Evolutionary conservation across 2,797 vertebrate species (phyloP).

Genomic region (Apogon hyalosoma): DNA sequence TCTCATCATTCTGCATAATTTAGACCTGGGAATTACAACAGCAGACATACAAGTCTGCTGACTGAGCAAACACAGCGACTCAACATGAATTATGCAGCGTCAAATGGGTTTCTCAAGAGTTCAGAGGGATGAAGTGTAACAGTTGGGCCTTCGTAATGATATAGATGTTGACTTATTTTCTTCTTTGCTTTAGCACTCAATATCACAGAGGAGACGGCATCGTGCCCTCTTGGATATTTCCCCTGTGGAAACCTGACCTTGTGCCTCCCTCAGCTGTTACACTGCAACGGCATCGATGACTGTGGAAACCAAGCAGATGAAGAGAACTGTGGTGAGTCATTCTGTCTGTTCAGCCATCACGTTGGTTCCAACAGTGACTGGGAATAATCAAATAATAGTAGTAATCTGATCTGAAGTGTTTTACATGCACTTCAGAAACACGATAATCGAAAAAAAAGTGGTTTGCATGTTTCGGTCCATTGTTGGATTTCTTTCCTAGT

Average conservation of each 20-base stretch:
- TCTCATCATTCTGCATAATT: conserved; percentile 20
- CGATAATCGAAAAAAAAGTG: too few species aligned
- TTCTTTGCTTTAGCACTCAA: conserved; percentile 82
- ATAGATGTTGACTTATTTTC: conserved; percentile 23
- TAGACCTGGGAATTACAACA: background rate
- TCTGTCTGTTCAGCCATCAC: background rate
- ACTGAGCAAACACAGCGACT: background rate
- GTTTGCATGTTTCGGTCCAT: too few species aligned
- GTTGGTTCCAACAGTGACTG: too few species aligned
- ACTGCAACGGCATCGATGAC: conserved; percentile 94
- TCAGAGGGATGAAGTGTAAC: background rate
- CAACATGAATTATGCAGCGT: background rate
- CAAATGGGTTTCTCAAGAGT: background rate
- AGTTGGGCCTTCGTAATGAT: background rate
- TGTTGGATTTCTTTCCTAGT: too few species aligned
- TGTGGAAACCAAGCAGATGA: conserved; percentile 94
- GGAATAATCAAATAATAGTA: too few species aligned
- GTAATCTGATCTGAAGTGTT: background rate
- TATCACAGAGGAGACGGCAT: conserved; percentile 74
- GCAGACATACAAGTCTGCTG: background rate
- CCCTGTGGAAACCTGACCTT: conserved; percentile 92
- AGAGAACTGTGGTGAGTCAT: conserved; percentile 92
- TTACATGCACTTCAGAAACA: too few species aligned
- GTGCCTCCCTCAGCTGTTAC: conserved; percentile 93
- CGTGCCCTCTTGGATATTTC: conserved; percentile 93